Percentiles rank a stretch among this genome's conserved stretches.
Conservation (phyloP, 2,113 vertebrate genomes). For the Rallus limicola region DNA sequence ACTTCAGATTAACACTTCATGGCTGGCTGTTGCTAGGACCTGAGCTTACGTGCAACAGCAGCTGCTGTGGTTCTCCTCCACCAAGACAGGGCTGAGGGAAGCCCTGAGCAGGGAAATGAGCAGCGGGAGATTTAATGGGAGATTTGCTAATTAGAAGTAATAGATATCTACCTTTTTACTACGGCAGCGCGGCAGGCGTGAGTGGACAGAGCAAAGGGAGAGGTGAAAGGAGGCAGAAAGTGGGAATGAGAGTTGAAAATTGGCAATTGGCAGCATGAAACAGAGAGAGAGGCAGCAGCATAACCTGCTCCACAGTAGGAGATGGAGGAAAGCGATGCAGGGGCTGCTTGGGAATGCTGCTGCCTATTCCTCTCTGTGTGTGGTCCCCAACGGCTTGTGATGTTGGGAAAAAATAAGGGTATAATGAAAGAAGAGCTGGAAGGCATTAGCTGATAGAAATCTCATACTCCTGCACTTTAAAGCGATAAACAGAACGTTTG, state of each 20-base stretch:
- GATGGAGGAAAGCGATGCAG: not conserved
- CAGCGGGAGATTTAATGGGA: not conserved
- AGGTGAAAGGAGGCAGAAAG: not conserved
- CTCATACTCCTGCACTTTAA: not conserved
- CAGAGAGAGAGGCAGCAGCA: not conserved
- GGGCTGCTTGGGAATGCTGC: not conserved
- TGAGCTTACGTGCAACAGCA: not conserved
- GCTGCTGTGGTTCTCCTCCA: not conserved
- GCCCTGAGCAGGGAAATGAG: not conserved
- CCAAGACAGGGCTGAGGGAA: not conserved
- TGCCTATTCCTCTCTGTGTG: not conserved
- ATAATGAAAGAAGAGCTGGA: constrained; percentile 18
- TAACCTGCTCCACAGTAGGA: not conserved
- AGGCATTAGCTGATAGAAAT: constrained; percentile 47
- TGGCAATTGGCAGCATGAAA: not conserved
- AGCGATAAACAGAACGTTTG: constrained; percentile 37
- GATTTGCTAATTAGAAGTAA: not conserved
- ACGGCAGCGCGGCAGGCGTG: not conserved
- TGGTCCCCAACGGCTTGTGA: not conserved
- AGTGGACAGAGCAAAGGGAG: not conserved
- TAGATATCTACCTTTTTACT: not conserved
- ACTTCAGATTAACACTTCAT: not conserved
- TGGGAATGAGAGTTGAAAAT: not conserved
- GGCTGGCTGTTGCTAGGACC: not conserved
- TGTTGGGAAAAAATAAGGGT: not conserved